These are phyloP conservation scores for Xylota sylvarum DNA, from an alignment of 2,888 invertebrate genomes.

Conservation along the genomic window DNA sequence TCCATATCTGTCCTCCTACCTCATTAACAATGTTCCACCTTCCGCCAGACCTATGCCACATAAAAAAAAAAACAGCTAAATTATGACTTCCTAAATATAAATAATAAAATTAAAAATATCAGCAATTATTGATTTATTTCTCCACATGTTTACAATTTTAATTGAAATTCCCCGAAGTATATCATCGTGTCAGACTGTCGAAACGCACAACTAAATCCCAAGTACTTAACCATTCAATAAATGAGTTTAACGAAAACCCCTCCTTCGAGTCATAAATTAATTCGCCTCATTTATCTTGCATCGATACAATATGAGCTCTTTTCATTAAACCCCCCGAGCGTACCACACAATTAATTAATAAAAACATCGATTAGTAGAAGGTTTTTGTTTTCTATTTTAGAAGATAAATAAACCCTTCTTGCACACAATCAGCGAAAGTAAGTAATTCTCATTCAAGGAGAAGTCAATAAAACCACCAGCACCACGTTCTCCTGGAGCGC, in stretches of 20 bases:
- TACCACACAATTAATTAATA: constrained; percentile 26
- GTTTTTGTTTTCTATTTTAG: constrained; percentile 6
- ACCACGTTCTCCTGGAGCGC: neutral
- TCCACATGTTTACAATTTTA: neutral
- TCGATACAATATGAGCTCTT: constrained; percentile 42
- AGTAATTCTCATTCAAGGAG: constrained; percentile 9
- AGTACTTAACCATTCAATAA: constrained; percentile 40
- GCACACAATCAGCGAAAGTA: neutral
- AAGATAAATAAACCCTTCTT: constrained; percentile 33
- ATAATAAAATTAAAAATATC: constrained; percentile 9
- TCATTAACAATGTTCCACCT: no score
- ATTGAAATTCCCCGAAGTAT: constrained; percentile 19
- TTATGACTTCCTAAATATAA: neutral
- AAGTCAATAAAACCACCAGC: neutral
- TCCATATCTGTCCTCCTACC: no score
- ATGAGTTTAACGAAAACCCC: constrained; percentile 29
- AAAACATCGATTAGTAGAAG: constrained; percentile 17
- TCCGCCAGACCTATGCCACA: no score
- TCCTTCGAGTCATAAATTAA: constrained; percentile 47
- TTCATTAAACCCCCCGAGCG: constrained; percentile 17
- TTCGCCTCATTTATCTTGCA: constrained; percentile 50
- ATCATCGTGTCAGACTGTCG: neutral
- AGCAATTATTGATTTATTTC: neutral
- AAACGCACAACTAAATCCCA: constrained; percentile 14
- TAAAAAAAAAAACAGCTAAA: neutral